Conservation (phyloP, 2,113 vertebrate genomes). For the Trichechus manatus region DNA sequence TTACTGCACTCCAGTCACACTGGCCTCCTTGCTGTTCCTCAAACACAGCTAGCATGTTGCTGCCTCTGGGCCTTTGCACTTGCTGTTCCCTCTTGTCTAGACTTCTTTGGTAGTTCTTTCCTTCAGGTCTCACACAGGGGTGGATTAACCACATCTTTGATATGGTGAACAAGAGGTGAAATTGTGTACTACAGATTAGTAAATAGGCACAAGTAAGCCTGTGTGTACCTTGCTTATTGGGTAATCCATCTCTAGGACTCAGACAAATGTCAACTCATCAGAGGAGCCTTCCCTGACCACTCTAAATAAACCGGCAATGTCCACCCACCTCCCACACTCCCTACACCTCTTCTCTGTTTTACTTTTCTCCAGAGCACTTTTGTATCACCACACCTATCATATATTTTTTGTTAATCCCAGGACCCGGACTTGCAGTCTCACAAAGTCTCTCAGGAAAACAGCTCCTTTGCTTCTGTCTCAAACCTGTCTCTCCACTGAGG, state of each 20-base stretch:
- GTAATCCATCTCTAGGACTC: too few species aligned
- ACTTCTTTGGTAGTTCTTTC: neutral
- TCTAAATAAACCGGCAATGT: neutral
- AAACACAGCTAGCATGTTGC: neutral
- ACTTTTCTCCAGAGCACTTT: neutral
- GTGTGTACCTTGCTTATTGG: too few species aligned
- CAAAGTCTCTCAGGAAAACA: neutral
- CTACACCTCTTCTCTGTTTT: neutral
- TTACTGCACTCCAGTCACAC: too few species aligned
- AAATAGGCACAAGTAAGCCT: too few species aligned
- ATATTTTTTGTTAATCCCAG: neutral
- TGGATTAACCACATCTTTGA: too few species aligned
- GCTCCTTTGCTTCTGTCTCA: neutral
- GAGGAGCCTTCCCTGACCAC: neutral
- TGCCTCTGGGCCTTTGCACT: constrained; percentile 17
- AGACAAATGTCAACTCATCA: neutral
- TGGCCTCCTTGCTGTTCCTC: neutral
- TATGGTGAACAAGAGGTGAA: too few species aligned
- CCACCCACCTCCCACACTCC: neutral
- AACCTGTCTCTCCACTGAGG: neutral
- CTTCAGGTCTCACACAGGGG: neutral
- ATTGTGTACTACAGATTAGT: too few species aligned
- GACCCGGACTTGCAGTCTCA: neutral
- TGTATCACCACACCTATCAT: neutral
- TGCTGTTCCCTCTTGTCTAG: neutral